phyloP scores from a whole-genome alignment of 1,140 invertebrate species.

The Drosophila auraria region DNA sequence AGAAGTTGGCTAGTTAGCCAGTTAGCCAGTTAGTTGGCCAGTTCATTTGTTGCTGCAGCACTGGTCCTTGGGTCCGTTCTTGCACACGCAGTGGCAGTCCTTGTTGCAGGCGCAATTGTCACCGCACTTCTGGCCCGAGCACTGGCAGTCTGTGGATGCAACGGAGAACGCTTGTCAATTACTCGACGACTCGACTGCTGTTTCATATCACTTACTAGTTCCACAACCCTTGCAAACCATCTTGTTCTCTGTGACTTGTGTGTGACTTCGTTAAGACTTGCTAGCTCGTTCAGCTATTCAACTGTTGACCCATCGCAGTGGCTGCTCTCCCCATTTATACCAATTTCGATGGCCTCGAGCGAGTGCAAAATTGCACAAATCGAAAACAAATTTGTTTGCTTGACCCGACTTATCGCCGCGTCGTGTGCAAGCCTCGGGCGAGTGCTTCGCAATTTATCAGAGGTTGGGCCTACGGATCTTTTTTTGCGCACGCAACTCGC shows the following conservation, averaged over 20 bases:
- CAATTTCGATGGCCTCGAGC: slow-evolving; percentile 3
- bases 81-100: slow-evolving; percentile 67
- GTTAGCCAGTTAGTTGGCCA: slow-evolving; percentile 26
- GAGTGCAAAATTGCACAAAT: slow-evolving; percentile 61
- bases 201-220: slow-evolving; percentile 51
- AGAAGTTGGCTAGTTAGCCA: slow-evolving; percentile 23
- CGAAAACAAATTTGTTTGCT: slow-evolving; percentile 33
- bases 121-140: slow-evolving; percentile 56
- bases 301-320: slow-evolving; percentile 41
- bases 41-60: slow-evolving; percentile 66
- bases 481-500: slow-evolving; percentile 49
- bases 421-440: slow-evolving; percentile 52
- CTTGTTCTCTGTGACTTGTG: slow-evolving; percentile 10
- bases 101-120: slow-evolving; percentile 64
- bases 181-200: slow-evolving; percentile 3
- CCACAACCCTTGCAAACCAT: slow-evolving; percentile 69
- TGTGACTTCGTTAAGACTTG: slow-evolving; percentile 29
- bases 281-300: slow-evolving; percentile 23
- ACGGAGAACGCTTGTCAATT: slow-evolving; percentile 26
- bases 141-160: slow-evolving; percentile 56
- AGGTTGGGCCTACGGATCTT: slow-evolving; percentile 26
- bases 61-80: slow-evolving; percentile 68
- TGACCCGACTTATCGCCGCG: slow-evolving; percentile 47
- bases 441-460: slow-evolving; percentile 42
- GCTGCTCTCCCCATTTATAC: slow-evolving; percentile 31